phyloP scores from a whole-genome alignment of 2,797 vertebrate species.

The Heliangelus exortis region DNA sequence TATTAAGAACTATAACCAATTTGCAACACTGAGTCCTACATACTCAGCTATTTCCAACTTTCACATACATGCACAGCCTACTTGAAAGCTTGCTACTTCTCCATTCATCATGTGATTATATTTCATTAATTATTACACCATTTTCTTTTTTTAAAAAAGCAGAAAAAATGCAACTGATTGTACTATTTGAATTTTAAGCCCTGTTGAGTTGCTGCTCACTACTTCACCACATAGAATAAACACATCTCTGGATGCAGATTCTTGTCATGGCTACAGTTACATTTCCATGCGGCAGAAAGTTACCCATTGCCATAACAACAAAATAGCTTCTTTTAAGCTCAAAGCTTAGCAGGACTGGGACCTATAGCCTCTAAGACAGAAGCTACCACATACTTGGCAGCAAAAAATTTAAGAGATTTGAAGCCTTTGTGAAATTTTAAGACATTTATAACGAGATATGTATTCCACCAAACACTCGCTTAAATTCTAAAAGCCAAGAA shows the following conservation, averaged over 20 bases:
- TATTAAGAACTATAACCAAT: background rate
- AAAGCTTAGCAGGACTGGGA: background rate
- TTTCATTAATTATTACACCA: background rate
- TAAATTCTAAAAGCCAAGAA: background rate
- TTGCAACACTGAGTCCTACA: background rate
- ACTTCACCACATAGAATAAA: background rate
- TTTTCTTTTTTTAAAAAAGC: background rate
- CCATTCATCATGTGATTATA: background rate
- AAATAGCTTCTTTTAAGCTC: background rate
- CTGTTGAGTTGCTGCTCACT: background rate
- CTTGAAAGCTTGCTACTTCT: background rate
- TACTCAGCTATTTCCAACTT: background rate
- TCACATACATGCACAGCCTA: background rate
- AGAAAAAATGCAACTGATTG: background rate
- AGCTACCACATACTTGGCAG: background rate
- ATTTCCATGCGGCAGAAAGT: background rate
- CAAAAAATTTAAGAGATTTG: background rate
- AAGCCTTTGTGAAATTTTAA: background rate
- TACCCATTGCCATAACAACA: constrained; percentile 22
- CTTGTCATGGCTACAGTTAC: background rate
- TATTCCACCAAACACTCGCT: background rate
- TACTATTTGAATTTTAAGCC: background rate
- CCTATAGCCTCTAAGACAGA: background rate
- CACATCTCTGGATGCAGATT: background rate
- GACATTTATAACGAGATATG: background rate